phyloP scores from a whole-genome alignment of 2,888 invertebrate genomes.

The Dasypolia templi region DNA sequence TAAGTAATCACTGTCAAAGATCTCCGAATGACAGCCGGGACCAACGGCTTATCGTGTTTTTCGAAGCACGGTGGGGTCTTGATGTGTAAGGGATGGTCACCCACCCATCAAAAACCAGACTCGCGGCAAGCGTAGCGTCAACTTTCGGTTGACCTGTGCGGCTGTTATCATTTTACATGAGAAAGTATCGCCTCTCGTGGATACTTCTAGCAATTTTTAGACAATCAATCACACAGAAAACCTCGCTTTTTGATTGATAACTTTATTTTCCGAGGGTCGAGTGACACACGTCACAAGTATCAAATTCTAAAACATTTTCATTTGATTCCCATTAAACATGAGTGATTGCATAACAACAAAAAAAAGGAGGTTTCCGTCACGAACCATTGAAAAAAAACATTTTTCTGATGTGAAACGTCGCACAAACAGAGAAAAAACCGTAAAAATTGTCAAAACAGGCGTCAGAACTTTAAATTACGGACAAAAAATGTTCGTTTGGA shows the following conservation, averaged over 20 bases:
- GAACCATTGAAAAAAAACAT: constrained; percentile 19
- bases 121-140: background rate
- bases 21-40: background rate
- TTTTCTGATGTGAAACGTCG: constrained; percentile 25
- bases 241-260: constrained; percentile 49
- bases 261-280: constrained; percentile 36
- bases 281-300: constrained; percentile 36
- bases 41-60: background rate
- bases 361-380: constrained; percentile 13
- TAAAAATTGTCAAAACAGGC: constrained; percentile 62
- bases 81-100: background rate
- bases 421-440: constrained; percentile 42
- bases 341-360: constrained; percentile 48
- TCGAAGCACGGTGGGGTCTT: background rate
- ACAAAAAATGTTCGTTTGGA: constrained; percentile 50
- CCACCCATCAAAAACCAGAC: background rate
- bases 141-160: background rate
- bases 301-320: constrained; percentile 41
- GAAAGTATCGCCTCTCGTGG: background rate
- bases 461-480: constrained; percentile 65
- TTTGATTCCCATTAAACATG: constrained; percentile 41
- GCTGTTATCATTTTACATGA: background rate
- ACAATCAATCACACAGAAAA: constrained; percentile 30
- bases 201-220: constrained; percentile 7
- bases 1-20: background rate